These are phyloP conservation scores for Netelia melanura DNA, from an alignment of 2,888 invertebrate genomes.

Conservation along the genomic window DNA sequence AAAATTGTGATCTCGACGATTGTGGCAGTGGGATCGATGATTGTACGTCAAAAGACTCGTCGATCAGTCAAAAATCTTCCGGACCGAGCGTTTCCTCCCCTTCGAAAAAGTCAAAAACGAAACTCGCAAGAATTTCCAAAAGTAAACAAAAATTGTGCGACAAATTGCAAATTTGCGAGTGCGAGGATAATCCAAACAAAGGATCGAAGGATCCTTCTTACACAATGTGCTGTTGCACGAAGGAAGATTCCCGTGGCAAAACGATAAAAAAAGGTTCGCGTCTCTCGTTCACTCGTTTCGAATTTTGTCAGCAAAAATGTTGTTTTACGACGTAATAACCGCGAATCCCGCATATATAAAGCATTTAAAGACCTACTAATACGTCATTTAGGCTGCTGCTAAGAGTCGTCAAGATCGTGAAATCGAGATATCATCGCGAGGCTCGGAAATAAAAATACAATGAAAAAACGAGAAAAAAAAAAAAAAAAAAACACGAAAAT, in stretches of 20 bases:
- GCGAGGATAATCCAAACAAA: constrained; percentile 57
- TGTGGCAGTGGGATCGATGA: constrained; percentile 52
- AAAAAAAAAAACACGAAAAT: neutral
- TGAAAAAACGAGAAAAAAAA: neutral
- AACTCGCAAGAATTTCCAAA: neutral
- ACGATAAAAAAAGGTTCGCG: constrained; percentile 54
- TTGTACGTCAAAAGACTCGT: constrained; percentile 35
- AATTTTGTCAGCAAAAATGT: constrained; percentile 30
- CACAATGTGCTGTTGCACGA: constrained; percentile 55
- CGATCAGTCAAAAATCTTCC: constrained; percentile 19
- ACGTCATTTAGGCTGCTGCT: constrained; percentile 67
- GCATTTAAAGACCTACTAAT: constrained; percentile 56
- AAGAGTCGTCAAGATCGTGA: constrained; percentile 66
- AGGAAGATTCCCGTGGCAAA: constrained; percentile 34
- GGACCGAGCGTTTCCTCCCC: neutral
- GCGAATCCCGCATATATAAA: constrained; percentile 29
- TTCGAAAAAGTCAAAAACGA: neutral
- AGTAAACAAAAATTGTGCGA: neutral
- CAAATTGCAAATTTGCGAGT: constrained; percentile 63
- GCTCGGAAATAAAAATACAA: neutral
- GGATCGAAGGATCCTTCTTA: constrained; percentile 10
- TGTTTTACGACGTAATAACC: constrained; percentile 43
- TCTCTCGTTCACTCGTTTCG: neutral
- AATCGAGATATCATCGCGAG: constrained; percentile 50
- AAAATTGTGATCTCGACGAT: constrained; percentile 42